These are phyloP conservation scores for Alexandromys fortis DNA, from an alignment of 2,113 vertebrate genomes.

Conservation along the genomic window DNA sequence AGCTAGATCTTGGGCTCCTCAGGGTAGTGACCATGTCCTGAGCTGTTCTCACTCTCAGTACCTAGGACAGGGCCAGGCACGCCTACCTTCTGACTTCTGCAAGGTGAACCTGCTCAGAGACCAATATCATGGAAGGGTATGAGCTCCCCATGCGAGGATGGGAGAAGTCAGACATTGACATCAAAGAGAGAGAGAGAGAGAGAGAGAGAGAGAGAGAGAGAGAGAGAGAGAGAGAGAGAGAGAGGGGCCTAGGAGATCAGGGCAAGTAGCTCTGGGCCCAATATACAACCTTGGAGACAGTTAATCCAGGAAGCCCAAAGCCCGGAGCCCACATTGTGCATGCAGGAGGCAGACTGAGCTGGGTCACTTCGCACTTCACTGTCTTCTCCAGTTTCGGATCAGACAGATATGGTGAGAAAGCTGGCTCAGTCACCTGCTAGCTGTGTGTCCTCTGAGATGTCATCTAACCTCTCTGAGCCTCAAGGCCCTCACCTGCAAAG, in stretches of 20 bases:
- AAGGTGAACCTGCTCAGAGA: neutral
- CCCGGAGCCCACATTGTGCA: neutral
- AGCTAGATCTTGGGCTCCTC: neutral
- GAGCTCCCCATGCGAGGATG: neutral
- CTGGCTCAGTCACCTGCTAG: neutral
- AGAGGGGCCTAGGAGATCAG: neutral
- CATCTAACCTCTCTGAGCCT: neutral
- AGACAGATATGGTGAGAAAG: neutral
- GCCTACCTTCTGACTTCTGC: neutral
- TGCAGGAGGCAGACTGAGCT: neutral
- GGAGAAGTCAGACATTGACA: neutral
- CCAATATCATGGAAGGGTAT: neutral
- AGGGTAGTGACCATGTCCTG: neutral
- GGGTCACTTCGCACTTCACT: accelerated
- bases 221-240: no score
- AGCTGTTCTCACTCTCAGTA: neutral
- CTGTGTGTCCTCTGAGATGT: neutral
- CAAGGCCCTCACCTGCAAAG: neutral
- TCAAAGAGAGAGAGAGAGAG: neutral
- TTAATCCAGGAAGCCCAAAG: neutral
- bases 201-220: no score
- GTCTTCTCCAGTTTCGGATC: neutral
- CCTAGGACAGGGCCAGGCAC: neutral
- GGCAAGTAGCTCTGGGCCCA: neutral
- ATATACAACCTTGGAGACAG: neutral